phyloP scores from a whole-genome alignment of 2,797 vertebrate genomes.

The Aratinga solstitialis region DNA sequence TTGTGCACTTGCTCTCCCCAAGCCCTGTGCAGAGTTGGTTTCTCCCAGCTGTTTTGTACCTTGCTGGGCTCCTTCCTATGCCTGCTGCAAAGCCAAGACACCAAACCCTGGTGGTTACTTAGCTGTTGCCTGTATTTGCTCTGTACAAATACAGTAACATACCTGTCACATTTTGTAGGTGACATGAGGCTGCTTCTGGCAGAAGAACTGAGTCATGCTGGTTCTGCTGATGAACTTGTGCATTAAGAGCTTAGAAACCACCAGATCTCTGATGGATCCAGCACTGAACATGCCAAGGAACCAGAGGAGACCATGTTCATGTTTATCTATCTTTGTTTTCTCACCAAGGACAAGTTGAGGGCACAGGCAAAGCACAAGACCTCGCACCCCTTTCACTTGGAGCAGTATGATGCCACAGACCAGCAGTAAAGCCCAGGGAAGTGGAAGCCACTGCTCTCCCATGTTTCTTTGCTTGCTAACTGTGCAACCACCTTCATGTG shows the following conservation, averaged over 20 bases:
- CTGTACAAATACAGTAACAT: neutral
- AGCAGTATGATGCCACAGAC: neutral
- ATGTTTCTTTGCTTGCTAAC: neutral
- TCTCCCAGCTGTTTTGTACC: neutral
- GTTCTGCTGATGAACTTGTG: neutral
- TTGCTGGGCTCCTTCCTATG: neutral
- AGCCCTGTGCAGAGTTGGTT: neutral
- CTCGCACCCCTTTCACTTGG: fast-evolving
- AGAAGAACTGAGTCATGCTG: neutral
- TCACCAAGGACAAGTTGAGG: neutral
- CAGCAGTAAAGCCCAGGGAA: neutral
- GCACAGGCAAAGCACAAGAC: neutral
- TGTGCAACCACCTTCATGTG: neutral
- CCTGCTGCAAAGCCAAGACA: neutral
- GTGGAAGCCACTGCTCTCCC: neutral
- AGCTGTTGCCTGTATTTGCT: neutral
- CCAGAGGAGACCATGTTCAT: neutral
- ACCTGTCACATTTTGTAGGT: neutral
- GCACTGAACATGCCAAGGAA: neutral
- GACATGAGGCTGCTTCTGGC: neutral
- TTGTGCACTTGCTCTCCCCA: neutral
- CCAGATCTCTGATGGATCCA: neutral
- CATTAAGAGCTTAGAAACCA: neutral
- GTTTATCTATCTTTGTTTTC: neutral
- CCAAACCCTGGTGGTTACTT: neutral